Percentiles rank a stretch among this genome's conserved stretches.
phyloP scores from a whole-genome alignment of 2,113 vertebrate genomes.

The Vombatus ursinus region DNA sequence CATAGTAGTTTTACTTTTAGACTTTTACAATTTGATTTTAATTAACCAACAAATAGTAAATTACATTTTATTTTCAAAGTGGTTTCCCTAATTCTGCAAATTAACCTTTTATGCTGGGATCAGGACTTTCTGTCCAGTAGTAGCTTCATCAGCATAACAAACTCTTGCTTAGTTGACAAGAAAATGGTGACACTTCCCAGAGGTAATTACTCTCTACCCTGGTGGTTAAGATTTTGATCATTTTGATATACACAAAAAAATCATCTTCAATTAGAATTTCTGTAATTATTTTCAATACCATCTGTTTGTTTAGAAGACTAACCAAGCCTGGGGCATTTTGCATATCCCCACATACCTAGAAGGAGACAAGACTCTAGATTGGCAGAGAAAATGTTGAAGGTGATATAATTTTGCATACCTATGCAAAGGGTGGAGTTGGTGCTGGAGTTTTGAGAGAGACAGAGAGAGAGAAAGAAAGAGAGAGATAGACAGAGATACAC shows the following conservation, averaged over 20 bases:
- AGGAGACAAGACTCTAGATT: not conserved
- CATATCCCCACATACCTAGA: not conserved
- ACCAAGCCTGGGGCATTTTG: not conserved
- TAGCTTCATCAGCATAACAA: not conserved
- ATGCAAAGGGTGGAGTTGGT: not conserved
- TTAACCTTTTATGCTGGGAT: not conserved
- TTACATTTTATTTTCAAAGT: not conserved
- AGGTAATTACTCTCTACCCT: not conserved
- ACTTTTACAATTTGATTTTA: not conserved
- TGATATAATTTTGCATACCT: not conserved
- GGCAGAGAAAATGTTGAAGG: not conserved
- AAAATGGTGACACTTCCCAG: not conserved
- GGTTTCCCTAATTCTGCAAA: not conserved
- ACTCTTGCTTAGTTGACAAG: not conserved
- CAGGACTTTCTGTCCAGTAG: not conserved
- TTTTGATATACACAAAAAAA: conserved; percentile 11
- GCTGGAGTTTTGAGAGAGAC: not conserved
- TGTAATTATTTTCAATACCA: not conserved
- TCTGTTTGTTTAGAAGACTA: not conserved
- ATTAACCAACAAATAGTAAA: not conserved
- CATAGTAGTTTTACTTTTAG: not conserved
- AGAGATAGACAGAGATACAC: not conserved
- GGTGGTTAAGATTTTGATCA: not conserved
- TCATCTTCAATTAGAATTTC: not conserved
- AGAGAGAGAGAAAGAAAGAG: not conserved